Evolutionary conservation across 2,113 vertebrate species (phyloP).

Genomic region (Dermatemys mawii): DNA sequence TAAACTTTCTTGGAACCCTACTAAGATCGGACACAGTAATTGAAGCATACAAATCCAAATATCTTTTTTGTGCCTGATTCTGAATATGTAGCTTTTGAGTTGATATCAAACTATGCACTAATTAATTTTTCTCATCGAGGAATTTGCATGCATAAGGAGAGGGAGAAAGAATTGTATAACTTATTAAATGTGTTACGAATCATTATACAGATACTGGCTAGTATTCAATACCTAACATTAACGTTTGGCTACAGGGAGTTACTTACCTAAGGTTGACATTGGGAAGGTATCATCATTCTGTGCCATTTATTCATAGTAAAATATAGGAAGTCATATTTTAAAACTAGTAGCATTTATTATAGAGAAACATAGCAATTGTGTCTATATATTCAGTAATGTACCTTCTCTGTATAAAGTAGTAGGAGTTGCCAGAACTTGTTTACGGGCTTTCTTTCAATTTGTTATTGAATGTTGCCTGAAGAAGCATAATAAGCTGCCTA

Average conservation of each 20-base stretch:
- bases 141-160: background rate
- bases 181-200: background rate
- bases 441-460: constrained; percentile 40
- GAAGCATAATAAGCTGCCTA: constrained; percentile 42
- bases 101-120: background rate
- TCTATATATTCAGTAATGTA: background rate
- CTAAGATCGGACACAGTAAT: constrained; percentile 2
- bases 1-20: constrained; percentile 9
- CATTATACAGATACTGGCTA: background rate
- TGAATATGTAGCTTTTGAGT: background rate
- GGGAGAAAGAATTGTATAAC: background rate
- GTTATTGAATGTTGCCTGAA: constrained; percentile 35
- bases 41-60: background rate
- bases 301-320: background rate
- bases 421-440: constrained; percentile 36
- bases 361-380: background rate
- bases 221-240: background rate
- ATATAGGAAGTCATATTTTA: background rate
- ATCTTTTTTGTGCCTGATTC: constrained; percentile 3
- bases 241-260: background rate
- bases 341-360: background rate
- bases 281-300: background rate
- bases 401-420: background rate
- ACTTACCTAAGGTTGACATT: background rate
- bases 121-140: background rate